These are phyloP conservation scores for Pseudochirops cupreus DNA, from an alignment of 2,797 vertebrate species.

Conservation along the genomic window DNA sequence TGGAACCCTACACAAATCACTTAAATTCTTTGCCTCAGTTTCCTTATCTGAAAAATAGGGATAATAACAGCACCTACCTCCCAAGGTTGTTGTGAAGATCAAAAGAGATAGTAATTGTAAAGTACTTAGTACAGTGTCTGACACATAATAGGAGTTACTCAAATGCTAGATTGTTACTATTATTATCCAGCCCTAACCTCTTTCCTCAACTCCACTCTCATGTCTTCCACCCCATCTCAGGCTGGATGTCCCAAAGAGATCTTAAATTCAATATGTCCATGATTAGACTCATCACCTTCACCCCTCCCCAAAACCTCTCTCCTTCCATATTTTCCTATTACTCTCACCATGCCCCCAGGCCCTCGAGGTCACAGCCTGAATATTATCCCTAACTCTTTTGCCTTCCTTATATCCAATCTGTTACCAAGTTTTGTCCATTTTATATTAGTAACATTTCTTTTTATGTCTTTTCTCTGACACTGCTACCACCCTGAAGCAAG, in stretches of 20 bases:
- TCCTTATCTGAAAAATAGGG: not conserved
- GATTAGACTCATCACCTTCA: not conserved
- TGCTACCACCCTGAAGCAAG: no score
- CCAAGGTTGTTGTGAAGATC: not conserved
- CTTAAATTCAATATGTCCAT: not conserved
- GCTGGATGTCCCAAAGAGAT: not conserved
- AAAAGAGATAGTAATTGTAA: not conserved
- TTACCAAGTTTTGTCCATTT: not conserved
- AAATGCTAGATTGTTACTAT: not conserved
- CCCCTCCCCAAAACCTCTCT: not conserved
- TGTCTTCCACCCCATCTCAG: not conserved
- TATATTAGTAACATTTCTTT: not conserved
- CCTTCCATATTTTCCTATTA: not conserved
- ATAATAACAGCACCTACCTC: not conserved
- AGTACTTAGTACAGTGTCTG: not conserved
- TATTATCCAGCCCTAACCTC: not conserved
- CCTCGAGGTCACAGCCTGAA: not conserved
- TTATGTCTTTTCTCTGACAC: not conserved
- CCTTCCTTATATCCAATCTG: not conserved
- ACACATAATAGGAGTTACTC: no score
- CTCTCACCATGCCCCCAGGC: not conserved
- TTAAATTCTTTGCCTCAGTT: not conserved
- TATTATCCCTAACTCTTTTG: not conserved
- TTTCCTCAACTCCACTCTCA: not conserved
- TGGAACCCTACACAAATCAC: not conserved